A percentile compares a stretch with the other conserved stretches of the same genome.
Evolutionary conservation across 2,797 vertebrate species (phyloP).

Genomic region (Saxicola maurus): DNA sequence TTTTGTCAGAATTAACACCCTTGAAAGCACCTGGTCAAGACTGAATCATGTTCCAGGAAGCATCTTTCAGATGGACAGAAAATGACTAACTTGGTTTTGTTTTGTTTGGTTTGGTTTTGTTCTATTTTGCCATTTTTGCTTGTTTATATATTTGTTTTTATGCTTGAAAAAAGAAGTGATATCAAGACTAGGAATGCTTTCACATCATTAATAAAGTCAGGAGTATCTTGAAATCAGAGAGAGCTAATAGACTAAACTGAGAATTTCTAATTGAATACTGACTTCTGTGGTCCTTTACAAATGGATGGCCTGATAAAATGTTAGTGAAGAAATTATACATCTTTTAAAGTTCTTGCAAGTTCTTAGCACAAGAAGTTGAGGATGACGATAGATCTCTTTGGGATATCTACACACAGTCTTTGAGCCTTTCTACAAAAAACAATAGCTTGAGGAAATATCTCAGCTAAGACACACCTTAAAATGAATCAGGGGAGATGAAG

Average conservation of each 20-base stretch:
- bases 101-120: neutral
- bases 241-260: neutral
- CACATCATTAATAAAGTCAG: neutral
- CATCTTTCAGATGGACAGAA: neutral
- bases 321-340: neutral
- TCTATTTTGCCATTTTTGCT: neutral
- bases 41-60: neutral
- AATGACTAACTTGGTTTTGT: neutral
- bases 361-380: neutral
- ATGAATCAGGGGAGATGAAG: neutral
- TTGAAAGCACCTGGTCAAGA: neutral
- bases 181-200: neutral
- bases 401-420: neutral
- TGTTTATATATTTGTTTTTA: neutral
- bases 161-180: neutral
- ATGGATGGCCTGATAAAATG: neutral
- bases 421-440: neutral
- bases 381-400: neutral
- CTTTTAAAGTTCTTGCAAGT: neutral
- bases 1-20: neutral
- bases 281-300: neutral
- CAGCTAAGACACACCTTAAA: neutral
- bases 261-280: neutral
- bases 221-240: neutral
- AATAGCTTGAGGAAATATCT: neutral